Evolutionary conservation across 2,888 invertebrate species (phyloP).

Genomic region (Erebia palarica): DNA sequence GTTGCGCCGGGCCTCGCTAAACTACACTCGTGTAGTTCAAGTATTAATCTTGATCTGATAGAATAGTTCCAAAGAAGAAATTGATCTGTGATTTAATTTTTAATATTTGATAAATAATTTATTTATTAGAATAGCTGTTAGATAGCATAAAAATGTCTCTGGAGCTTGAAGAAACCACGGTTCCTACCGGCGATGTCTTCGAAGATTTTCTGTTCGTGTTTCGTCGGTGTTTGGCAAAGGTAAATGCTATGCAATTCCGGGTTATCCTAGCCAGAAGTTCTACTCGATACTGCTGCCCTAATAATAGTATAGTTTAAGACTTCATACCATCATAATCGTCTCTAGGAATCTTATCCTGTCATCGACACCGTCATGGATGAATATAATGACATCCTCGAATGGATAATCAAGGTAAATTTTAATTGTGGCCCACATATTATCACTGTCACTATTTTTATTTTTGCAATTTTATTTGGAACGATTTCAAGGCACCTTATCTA

Average conservation of each 20-base stretch:
- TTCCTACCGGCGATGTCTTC: constrained; percentile 86
- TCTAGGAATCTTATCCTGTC: constrained; percentile 28
- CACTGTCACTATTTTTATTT: background rate
- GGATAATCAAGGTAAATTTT: constrained; percentile 44
- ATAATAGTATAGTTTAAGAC: constrained; percentile 47
- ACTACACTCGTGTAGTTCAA: constrained; percentile 56
- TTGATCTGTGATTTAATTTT: constrained; percentile 67
- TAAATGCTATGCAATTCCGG: constrained; percentile 80
- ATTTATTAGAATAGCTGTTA: constrained; percentile 51
- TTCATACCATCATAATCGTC: constrained; percentile 40
- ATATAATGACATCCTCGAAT: constrained; percentile 61
- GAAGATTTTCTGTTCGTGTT: constrained; percentile 88
- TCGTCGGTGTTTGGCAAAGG: constrained; percentile 87
- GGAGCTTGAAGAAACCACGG: constrained; percentile 84
- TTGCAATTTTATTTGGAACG: constrained; percentile 3
- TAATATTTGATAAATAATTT: constrained; percentile 51
- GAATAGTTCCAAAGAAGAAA: constrained; percentile 68
- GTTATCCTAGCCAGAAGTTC: constrained; percentile 50
- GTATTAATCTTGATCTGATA: constrained; percentile 65
- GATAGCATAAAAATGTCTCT: constrained; percentile 79
- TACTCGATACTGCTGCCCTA: constrained; percentile 48
- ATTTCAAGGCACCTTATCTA: constrained; percentile 9
- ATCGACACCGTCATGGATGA: constrained; percentile 48
- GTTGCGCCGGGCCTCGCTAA: constrained; percentile 44
- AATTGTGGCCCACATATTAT: background rate